Evolutionary conservation across 2,888 invertebrate genomes (phyloP), one percentile per base, ranked within the genome.

Genomic region (Lacanobia oleracea): DNA sequence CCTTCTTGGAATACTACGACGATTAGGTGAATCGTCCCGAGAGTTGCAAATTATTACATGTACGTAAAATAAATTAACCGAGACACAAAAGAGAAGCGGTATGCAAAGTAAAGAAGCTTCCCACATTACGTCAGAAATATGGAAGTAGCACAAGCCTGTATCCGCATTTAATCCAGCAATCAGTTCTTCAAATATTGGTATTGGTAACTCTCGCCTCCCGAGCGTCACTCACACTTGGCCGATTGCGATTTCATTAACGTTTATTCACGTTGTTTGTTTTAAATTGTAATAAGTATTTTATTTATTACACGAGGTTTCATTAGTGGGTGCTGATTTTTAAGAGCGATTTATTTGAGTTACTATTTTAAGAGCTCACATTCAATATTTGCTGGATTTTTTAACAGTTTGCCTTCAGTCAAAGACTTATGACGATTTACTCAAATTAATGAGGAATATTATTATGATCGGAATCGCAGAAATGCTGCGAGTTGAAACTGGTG

Each of bases 141-240:
- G 75, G 51, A 79, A 85, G 77, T 75, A 63, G 79, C 69, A 79
- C 72, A 85, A 79, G 75, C 66, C 68, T 77, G 72, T 85, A 86
- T 84, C 67, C 85, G 71, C 69, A 77, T 85, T 86, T 87, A 87
- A 85, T 85, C 84, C 72, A 72, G 86, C 84, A 87, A 85, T 85
- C 84, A 87, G 72, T 72, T 72, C 80, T 71, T 77, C 87, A 86
- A 85, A 85, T 85, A 85, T 87, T 85, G 87, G 72, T 85, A 75
- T 82, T 86, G 85, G 83, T 79, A 83, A 72, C 78, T 83, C 75
- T 67, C 73, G 70, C 54, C 63, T 72, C 33, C 61, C 64, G 63
- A 75, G 69, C 54, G 70, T 68, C 70, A 64, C 83, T 75, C 85
- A 56, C 83, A 75, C 83, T 84, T 79, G 73, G 72, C 68, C 72